Evolutionary conservation across 2,113 vertebrate species (phyloP).

Genomic region (Bos indicus): DNA sequence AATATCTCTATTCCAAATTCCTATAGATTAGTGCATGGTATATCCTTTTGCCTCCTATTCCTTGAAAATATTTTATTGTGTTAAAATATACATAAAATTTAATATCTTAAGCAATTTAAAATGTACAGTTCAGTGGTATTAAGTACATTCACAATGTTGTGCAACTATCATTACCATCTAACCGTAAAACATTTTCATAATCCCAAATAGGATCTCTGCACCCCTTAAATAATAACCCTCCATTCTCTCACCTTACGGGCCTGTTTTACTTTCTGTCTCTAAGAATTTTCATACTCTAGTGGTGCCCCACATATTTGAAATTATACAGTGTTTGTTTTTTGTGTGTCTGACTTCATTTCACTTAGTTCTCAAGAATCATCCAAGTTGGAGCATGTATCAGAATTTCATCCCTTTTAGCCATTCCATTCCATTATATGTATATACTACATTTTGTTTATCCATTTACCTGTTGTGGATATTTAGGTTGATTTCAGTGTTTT

Average conservation of each 20-base stretch:
- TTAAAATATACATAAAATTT: not conserved
- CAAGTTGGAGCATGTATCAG: not conserved
- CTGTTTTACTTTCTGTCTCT: not conserved
- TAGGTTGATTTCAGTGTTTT: not conserved
- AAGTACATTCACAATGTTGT: not conserved
- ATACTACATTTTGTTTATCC: not conserved
- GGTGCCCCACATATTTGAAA: not conserved
- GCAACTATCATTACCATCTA: not conserved
- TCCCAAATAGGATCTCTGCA: not conserved
- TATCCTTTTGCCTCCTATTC: not conserved
- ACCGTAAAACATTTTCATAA: not conserved
- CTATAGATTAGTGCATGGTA: not conserved
- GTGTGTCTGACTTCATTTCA: not conserved
- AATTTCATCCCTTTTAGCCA: not conserved
- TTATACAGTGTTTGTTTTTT: not conserved
- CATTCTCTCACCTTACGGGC: not conserved
- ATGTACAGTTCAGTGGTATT: not conserved
- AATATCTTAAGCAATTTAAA: not conserved
- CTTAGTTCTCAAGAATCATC: not conserved
- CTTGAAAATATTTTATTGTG: not conserved
- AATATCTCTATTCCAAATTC: not conserved
- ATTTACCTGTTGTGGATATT: not conserved
- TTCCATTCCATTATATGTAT: not conserved
- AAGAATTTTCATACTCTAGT: not conserved
- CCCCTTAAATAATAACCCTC: not conserved